phyloP scores from a whole-genome alignment of 2,113 vertebrate species.

The Muscicapa adusta region DNA sequence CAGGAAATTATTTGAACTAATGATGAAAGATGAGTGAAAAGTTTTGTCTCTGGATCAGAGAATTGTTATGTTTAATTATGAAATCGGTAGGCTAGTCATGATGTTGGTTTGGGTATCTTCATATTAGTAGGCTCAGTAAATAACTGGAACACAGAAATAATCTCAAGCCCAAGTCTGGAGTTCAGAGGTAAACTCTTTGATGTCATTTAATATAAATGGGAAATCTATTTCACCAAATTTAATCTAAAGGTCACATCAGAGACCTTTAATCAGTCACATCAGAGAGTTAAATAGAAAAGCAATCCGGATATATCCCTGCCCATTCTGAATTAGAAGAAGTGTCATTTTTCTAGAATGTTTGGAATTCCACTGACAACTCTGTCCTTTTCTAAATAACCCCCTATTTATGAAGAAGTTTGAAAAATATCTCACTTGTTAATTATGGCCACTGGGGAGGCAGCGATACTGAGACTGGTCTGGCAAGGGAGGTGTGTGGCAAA shows the following conservation, averaged over 20 bases:
- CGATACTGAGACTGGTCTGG: no score
- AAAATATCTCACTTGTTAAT: neutral
- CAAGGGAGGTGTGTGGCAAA: no score
- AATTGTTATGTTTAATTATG: neutral
- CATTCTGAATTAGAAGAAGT: slow-evolving; percentile 32
- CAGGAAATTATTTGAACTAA: slow-evolving; percentile 14
- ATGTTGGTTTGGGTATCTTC: slow-evolving; percentile 4
- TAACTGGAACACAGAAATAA: slow-evolving; percentile 27
- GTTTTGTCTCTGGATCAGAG: neutral
- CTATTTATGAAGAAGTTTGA: neutral
- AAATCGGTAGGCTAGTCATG: slow-evolving; percentile 7
- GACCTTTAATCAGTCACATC: neutral
- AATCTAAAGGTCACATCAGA: slow-evolving; percentile 53
- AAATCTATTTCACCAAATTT: slow-evolving; percentile 48
- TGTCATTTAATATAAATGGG: slow-evolving; percentile 63
- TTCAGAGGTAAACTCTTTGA: neutral
- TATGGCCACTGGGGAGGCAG: no score
- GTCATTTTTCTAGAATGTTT: neutral
- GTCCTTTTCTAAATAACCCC: neutral
- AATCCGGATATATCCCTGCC: neutral
- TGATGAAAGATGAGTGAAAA: neutral
- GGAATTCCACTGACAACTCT: neutral
- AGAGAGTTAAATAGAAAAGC: slow-evolving; percentile 46
- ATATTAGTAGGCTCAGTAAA: slow-evolving; percentile 25
- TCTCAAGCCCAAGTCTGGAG: slow-evolving; percentile 12